phyloP scores from a whole-genome alignment of 2,113 vertebrate species.

The Cervus canadensis region DNA sequence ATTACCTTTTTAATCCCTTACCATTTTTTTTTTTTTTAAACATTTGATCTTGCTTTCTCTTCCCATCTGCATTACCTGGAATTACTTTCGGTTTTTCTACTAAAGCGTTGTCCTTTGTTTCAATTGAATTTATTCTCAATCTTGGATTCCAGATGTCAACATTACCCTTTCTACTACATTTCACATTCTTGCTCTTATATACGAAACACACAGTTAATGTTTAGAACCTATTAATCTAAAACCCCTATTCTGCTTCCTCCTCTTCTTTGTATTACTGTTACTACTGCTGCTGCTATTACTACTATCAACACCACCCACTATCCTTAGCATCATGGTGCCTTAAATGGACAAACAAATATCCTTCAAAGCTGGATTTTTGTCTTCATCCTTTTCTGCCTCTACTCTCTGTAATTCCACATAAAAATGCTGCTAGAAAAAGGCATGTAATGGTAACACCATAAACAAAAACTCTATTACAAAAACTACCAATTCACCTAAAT shows the following conservation, averaged over 20 bases:
- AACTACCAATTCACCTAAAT: not conserved
- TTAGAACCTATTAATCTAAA: not conserved
- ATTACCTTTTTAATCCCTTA: not conserved
- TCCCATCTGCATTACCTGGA: not conserved
- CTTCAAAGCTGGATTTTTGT: not conserved
- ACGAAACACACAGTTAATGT: not conserved
- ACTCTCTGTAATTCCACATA: not conserved
- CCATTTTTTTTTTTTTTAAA: not conserved
- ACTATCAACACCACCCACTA: not conserved
- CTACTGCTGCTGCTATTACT: no score
- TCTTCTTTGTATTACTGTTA: not conserved
- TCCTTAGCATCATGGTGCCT: no score
- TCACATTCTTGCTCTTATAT: not conserved
- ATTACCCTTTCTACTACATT: not conserved
- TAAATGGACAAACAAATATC: not conserved
- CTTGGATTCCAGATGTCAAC: not conserved
- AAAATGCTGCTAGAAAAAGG: not conserved
- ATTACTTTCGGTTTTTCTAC: not conserved
- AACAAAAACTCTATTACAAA: constrained; percentile 11
- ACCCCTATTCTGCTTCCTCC: not conserved
- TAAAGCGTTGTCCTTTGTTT: not conserved
- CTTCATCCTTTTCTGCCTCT: not conserved
- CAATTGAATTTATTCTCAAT: not conserved
- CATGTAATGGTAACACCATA: not conserved
- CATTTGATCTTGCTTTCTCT: not conserved